Percentiles rank a stretch among this genome's conserved stretches.
Conservation (phyloP, 2,888 invertebrate species). For the Brassicogethes aeneus region DNA sequence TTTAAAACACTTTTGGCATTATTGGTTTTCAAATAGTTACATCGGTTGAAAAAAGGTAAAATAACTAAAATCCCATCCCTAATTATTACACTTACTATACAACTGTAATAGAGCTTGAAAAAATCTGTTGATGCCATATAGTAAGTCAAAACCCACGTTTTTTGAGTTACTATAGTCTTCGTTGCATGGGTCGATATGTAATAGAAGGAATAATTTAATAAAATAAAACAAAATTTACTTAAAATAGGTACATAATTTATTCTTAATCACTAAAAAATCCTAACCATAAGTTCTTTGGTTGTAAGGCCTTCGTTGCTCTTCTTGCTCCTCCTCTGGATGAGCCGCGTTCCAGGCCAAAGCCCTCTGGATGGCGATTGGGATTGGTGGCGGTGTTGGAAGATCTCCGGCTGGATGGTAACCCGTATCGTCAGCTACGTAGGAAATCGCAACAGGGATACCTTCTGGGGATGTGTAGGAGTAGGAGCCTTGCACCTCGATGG, state of each 20-base stretch:
- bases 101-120: too few species aligned
- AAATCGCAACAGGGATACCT: not conserved
- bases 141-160: too few species aligned
- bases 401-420: not conserved
- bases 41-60: too few species aligned
- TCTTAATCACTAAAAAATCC: not conserved
- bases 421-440: not conserved
- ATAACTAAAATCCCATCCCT: too few species aligned
- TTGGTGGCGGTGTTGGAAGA: not conserved
- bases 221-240: not conserved
- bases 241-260: not conserved
- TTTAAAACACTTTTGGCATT: too few species aligned
- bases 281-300: not conserved
- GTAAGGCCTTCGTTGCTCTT: not conserved
- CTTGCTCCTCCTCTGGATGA: not conserved
- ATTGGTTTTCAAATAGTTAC: too few species aligned
- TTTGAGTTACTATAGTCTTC: too few species aligned
- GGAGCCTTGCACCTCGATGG: not conserved
- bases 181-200: too few species aligned
- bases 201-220: not conserved
- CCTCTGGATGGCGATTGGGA: not conserved
- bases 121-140: too few species aligned
- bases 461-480: slow-evolving; percentile 1
- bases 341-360: not conserved
- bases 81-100: too few species aligned